Evolutionary conservation across 2,797 vertebrate genomes (phyloP).

Genomic region (Xenops minutus): DNA sequence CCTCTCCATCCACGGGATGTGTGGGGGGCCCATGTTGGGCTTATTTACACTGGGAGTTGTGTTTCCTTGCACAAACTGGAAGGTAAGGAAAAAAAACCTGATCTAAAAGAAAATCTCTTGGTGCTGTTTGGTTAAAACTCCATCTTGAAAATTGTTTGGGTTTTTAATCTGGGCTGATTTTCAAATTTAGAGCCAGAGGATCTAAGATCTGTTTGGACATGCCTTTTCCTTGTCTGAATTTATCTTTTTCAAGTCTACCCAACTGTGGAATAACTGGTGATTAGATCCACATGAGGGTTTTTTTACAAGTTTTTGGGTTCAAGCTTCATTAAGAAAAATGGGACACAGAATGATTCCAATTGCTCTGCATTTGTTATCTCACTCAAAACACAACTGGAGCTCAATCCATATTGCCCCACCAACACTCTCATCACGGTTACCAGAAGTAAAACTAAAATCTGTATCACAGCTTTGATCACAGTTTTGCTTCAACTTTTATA

Average conservation of each 20-base stretch:
- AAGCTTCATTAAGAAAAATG: neutral
- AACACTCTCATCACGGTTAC: rapidly evolving
- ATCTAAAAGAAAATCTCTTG: neutral
- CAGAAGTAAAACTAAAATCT: neutral
- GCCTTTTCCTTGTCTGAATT: neutral
- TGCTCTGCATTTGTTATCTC: neutral
- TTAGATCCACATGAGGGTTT: neutral
- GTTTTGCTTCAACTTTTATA: neutral
- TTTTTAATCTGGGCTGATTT: neutral
- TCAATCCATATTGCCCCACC: neutral
- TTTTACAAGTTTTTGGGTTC: neutral
- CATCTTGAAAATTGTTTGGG: neutral
- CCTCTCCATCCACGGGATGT: slow-evolving; percentile 87
- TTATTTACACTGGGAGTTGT: slow-evolving; percentile 84
- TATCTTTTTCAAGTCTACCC: neutral
- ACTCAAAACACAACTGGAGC: neutral
- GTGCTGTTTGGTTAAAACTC: neutral
- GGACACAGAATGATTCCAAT: neutral
- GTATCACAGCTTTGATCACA: neutral
- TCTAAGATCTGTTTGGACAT: neutral
- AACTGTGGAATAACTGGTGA: neutral
- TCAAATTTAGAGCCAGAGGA: neutral
- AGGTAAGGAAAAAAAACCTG: slow-evolving; percentile 69
- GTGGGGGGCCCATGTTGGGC: slow-evolving; percentile 86
- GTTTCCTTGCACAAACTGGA: slow-evolving; percentile 85